These are phyloP conservation scores for Delia radicum DNA, from an alignment of 1,140 invertebrate species.

Conservation along the genomic window DNA sequence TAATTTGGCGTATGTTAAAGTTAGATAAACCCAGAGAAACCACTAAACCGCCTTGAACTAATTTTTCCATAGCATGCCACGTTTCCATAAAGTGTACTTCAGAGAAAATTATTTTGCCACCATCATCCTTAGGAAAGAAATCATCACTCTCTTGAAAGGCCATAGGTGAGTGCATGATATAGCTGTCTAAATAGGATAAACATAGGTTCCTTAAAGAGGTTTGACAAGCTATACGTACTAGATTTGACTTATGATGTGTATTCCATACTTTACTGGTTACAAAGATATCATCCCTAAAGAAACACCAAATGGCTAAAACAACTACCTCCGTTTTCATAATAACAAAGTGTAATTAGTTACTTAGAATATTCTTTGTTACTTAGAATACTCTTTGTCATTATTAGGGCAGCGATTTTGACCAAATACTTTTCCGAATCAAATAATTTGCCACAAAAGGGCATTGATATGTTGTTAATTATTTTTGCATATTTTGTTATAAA, in stretches of 20 bases:
- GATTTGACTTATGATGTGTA: constrained; percentile 43
- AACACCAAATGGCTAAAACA: background rate
- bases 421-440: too few species aligned
- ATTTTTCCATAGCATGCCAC: constrained; percentile 85
- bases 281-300: constrained; percentile 65
- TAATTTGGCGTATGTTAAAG: constrained; percentile 82
- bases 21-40: constrained; percentile 86
- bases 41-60: constrained; percentile 69
- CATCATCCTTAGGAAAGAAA: constrained; percentile 58
- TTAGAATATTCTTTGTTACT: too few species aligned
- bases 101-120: constrained; percentile 60
- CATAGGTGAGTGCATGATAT: constrained; percentile 79
- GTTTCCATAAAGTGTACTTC: constrained; percentile 81
- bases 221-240: constrained; percentile 46
- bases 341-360: too few species aligned
- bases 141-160: constrained; percentile 54
- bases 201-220: constrained; percentile 65
- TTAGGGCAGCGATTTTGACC: too few species aligned
- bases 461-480: too few species aligned
- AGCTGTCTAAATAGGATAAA: constrained; percentile 74
- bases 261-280: constrained; percentile 62
- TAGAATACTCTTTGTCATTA: too few species aligned
- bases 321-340: too few species aligned
- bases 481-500: too few species aligned
- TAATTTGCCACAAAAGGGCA: too few species aligned